phyloP scores from a whole-genome alignment of 2,888 invertebrate species.

The Metallyticus violacea region DNA sequence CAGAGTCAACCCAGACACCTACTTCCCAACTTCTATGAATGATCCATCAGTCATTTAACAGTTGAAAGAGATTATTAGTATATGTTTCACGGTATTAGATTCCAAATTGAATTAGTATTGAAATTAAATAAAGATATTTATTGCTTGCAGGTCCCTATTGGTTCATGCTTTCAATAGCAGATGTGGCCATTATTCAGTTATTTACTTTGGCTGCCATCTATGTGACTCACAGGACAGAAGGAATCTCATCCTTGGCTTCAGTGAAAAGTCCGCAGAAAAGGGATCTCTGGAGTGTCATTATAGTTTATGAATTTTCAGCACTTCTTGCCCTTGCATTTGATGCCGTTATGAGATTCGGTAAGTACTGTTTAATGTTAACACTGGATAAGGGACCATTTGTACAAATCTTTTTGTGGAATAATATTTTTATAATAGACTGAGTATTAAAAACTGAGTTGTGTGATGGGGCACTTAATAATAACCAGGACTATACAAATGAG shows the following conservation, averaged over 20 bases:
- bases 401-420: not conserved
- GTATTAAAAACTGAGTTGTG: too few species aligned
- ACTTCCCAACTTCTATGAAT: too few species aligned
- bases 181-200: conserved; percentile 50
- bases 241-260: conserved; percentile 39
- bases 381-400: too few species aligned
- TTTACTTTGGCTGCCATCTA: conserved; percentile 51
- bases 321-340: conserved; percentile 43
- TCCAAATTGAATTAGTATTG: too few species aligned
- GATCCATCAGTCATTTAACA: too few species aligned
- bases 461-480: not conserved
- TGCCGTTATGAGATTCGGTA: conserved; percentile 42
- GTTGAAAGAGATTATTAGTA: too few species aligned
- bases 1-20: too few species aligned
- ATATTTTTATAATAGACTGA: too few species aligned
- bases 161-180: conserved; percentile 51
- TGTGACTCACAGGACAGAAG: conserved; percentile 44
- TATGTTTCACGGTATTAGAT: too few species aligned
- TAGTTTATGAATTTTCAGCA: conserved; percentile 51
- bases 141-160: conserved; percentile 50
- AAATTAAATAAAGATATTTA: too few species aligned
- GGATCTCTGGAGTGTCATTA: conserved; percentile 51
- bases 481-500: too few species aligned
- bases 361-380: too few species aligned
- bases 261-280: conserved; percentile 48